Evolutionary conservation across 2,113 vertebrate genomes (phyloP), one percentile per base, ranked within the genome.

Genomic region (Pteruthius melanotis): DNA sequence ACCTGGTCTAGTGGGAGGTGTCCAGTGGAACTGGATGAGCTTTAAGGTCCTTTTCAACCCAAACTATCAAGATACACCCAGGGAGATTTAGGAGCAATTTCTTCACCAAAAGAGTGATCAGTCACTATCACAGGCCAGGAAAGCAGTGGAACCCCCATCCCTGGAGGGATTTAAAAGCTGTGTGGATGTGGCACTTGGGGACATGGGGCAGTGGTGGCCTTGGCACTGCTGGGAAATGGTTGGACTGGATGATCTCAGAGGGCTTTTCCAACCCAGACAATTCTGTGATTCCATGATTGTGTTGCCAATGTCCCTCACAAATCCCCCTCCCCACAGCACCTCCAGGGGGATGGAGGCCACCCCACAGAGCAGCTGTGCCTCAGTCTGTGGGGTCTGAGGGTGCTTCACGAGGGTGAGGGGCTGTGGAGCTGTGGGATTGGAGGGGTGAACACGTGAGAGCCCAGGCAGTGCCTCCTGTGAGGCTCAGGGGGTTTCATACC

Each of bases 1-100:
- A 0, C 20, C 42, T 59, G 49, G 3, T 26, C 3, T 3, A 0
- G 35, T 26, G 47, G 39, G 2, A 77, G 26, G 7, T 50, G 69
- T 59, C 53, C 4, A 20, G 1, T 27, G 13, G 21, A 2, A 39
- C 4, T 1, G 30, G 61, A 53, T 31, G 45, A 18, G 2, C 6
- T 75, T 60, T 26, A 45, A 9, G 28, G 13, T 10, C 15, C 31
- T 45, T 66, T 59, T 33, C 37, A 17, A 30, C 11, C 10, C 52
- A 66, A 66, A 50, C 19, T 56, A 8, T 40, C 60, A 30, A 40
- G 50, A 15, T 10, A 47, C 7, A 47, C 42, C 24, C 35, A 10
- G 39, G 27, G 18, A 40, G 27, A 3, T 63, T 63, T 30, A 40
- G 60, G 39, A 63, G 28, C 13, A 40, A 40, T 63, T 63, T 63